Base-by-base conservation (phyloP, 2,113 vertebrate genomes). In the Callaeas wilsoni region DNA sequence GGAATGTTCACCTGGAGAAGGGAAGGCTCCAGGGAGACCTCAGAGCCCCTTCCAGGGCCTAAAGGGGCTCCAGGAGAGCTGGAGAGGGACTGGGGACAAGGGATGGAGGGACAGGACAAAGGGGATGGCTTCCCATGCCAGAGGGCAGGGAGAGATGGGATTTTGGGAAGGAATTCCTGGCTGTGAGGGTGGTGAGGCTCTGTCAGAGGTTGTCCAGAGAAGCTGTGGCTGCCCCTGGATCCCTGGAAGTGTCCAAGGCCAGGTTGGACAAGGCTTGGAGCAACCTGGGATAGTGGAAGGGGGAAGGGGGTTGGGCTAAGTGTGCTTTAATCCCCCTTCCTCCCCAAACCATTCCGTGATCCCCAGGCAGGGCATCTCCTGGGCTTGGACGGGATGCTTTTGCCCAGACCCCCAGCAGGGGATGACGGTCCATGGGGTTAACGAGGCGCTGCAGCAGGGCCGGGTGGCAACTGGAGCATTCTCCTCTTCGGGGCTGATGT, bases 361-460 rank as follows among this genome's bases (percentile, higher is more conserved):
- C 56, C 33, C 56, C 29, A 5, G 22, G 15, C 35, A 20, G 42
- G 33, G 18, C 55, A 20, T 12, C 56, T 7, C 75, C 13, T 2
- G 52, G 21, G 33, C 44, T 53, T 8, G 49, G 30, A 14, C 2
- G 6, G 37, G 53, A 3, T 4, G 6, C 10, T 6, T 17, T 7
- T 1, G 1, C 83, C 2, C 20, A 4, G 3, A 5, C 33, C 46
- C 23, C 23, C 8, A 1, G 52, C 3, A 1, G 18, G 7, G 1
- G 33, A 4, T 4, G 10, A 2, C 32, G 5, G 1, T 6, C 52
- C 3, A 0, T 0, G 27, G 46, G 5, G 3, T 18, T 6, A 16
- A 3, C 6, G 0, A 1, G 4, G 29, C 12, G 16, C 82, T 57
- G 35, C 56, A 17, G 56, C n/a, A 20, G 62, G 12, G 0, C 33